These are phyloP conservation scores for Pelagia noctiluca DNA, from an alignment of 30 jellyfish, hydroid and myxozoan genomes.

Conservation along the genomic window DNA sequence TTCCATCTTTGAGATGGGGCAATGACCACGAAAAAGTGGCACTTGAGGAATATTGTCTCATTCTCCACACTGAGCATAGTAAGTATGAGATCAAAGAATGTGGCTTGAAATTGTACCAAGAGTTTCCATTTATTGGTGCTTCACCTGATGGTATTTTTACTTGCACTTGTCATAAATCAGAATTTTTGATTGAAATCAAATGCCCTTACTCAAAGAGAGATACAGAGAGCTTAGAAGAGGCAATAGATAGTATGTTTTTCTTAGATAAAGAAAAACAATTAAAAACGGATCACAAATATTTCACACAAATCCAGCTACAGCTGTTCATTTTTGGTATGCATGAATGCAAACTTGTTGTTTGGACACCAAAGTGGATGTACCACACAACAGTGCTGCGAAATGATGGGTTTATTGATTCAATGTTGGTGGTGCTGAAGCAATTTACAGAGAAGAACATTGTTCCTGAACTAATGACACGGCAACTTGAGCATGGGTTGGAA, in stretches of 20 bases:
- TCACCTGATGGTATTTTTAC: conserved; percentile 34
- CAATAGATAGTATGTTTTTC: background rate
- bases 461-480: conserved; percentile 15
- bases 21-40: background rate
- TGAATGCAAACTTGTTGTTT: conserved; percentile 10
- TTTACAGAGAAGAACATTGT: conserved; percentile 14
- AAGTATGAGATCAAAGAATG: background rate
- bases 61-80: conserved; percentile 1
- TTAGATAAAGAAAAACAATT: background rate
- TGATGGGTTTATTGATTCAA: background rate
- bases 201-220: no score
- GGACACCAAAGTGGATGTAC: conserved; percentile 8
- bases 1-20: background rate
- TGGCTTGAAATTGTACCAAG: background rate
- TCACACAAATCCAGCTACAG: background rate
- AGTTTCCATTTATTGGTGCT: conserved; percentile 15
- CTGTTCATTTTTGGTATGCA: background rate
- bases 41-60: background rate
- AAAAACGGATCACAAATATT: background rate
- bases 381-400: conserved; percentile 15
- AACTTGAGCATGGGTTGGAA: background rate
- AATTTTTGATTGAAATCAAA: conserved; percentile 5
- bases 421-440: background rate
- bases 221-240: background rate
- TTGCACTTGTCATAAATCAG: background rate